phyloP scores from a whole-genome alignment of 2,888 invertebrate species.

The Euphydryas editha region DNA sequence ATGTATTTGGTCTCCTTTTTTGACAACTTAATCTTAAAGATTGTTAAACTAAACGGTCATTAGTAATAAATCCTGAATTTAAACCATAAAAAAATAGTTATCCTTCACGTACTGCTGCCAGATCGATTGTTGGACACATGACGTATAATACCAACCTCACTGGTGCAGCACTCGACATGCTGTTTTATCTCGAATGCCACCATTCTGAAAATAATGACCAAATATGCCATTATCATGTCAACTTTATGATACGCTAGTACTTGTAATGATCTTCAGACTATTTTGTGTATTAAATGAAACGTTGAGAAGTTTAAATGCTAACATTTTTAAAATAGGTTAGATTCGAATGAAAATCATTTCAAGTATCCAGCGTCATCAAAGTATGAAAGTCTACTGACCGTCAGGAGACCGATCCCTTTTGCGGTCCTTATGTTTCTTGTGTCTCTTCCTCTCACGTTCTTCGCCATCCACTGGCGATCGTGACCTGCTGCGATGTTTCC shows the following conservation, averaged over 20 bases:
- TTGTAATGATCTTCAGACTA: constrained; percentile 54
- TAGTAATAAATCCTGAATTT: too few species aligned
- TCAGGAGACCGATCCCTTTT: constrained; percentile 82
- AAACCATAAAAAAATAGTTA: not conserved
- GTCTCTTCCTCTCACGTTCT: constrained; percentile 81
- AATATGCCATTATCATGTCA: constrained; percentile 80
- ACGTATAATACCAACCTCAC: constrained; percentile 67
- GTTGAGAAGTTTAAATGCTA: not conserved
- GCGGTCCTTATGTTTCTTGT: constrained; percentile 82
- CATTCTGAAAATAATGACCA: constrained; percentile 83
- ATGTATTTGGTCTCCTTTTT: too few species aligned
- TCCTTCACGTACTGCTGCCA: not conserved
- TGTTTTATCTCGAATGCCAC: constrained; percentile 72
- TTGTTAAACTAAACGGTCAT: too few species aligned
- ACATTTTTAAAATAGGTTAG: constrained; percentile 25
- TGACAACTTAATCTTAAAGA: too few species aligned
- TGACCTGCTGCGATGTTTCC: constrained; percentile 85
- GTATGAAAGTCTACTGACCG: constrained; percentile 71
- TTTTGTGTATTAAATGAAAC: not conserved
- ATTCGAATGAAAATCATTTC: constrained; percentile 56
- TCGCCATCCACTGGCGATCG: constrained; percentile 82
- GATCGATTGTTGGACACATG: not conserved
- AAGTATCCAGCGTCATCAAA: constrained; percentile 53
- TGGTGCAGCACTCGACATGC: constrained; percentile 59
- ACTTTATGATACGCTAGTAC: constrained; percentile 56